Percentiles rank a stretch among this genome's conserved stretches.
phyloP scores from a whole-genome alignment of 2,113 vertebrate genomes.

The Channa maculata region DNA sequence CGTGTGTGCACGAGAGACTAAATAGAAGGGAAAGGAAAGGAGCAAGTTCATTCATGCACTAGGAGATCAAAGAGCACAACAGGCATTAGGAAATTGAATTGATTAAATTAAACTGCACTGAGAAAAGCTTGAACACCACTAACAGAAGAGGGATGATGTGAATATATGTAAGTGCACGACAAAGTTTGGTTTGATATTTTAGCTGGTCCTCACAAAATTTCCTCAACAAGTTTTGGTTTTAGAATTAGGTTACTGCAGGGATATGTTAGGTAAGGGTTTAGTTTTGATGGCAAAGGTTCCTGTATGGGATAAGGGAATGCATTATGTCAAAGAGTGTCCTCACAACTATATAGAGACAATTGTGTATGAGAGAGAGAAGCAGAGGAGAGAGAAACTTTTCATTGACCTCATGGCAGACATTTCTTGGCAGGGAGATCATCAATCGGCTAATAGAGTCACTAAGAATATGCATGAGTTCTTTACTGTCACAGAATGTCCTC shows the following conservation, averaged over 20 bases:
- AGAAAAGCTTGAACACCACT: background rate
- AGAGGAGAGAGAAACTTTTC: constrained; percentile 11
- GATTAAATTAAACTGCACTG: constrained; percentile 66
- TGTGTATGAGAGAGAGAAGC: background rate
- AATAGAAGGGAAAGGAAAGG: background rate
- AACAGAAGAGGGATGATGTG: too few species aligned
- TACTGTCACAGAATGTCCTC: constrained; percentile 1
- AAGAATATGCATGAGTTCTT: background rate
- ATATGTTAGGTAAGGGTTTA: too few species aligned
- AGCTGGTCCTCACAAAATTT: too few species aligned
- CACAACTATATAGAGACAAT: background rate
- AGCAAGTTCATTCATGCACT: constrained; percentile 1
- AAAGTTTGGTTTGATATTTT: too few species aligned
- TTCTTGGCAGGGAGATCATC: constrained; percentile 45
- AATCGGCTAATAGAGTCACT: constrained; percentile 58
- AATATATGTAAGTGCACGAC: too few species aligned
- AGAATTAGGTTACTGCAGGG: too few species aligned
- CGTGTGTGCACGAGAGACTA: too few species aligned
- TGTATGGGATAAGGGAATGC: too few species aligned
- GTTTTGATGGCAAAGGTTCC: too few species aligned
- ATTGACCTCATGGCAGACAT: constrained; percentile 11
- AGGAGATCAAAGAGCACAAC: constrained; percentile 6
- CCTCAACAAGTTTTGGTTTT: too few species aligned
- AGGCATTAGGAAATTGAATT: constrained; percentile 60
- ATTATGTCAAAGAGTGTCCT: too few species aligned